phyloP scores from a whole-genome alignment of 2,113 vertebrate species.

The Apus apus region DNA sequence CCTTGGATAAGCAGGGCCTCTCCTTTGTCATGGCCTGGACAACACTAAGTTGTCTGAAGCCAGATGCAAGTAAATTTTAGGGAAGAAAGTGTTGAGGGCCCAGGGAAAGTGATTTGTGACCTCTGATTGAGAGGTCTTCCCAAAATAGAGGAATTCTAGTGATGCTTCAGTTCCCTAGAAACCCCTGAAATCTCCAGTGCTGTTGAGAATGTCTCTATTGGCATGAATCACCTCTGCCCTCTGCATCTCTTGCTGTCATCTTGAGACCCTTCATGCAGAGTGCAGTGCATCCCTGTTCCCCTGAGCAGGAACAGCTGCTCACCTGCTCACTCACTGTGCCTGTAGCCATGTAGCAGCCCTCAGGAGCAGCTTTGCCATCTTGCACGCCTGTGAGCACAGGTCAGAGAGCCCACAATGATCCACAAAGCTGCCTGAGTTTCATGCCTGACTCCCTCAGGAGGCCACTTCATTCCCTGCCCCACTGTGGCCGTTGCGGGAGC shows the following conservation, averaged over 20 bases:
- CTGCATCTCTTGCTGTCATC: neutral
- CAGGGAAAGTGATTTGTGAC: neutral
- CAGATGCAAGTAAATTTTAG: neutral
- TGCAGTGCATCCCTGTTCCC: neutral
- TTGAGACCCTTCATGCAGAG: neutral
- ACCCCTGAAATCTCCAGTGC: neutral
- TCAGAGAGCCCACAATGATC: neutral
- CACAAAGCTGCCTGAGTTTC: neutral
- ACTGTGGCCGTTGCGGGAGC: neutral
- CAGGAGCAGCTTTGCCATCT: neutral
- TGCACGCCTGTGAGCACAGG: neutral
- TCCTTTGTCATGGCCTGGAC: neutral
- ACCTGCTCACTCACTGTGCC: fast-evolving
- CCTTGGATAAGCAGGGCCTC: neutral
- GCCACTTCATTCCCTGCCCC: neutral
- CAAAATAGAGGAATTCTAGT: neutral
- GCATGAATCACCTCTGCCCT: fast-evolving
- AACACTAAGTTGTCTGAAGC: neutral
- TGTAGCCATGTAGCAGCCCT: neutral
- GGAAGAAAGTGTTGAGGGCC: neutral
- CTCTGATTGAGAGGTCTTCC: neutral
- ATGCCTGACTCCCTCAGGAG: neutral
- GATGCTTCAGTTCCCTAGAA: neutral
- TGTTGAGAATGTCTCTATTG: neutral
- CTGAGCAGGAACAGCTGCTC: neutral